phyloP scores from a whole-genome alignment of 2,797 vertebrate species.

The Anguilla megastoma region DNA sequence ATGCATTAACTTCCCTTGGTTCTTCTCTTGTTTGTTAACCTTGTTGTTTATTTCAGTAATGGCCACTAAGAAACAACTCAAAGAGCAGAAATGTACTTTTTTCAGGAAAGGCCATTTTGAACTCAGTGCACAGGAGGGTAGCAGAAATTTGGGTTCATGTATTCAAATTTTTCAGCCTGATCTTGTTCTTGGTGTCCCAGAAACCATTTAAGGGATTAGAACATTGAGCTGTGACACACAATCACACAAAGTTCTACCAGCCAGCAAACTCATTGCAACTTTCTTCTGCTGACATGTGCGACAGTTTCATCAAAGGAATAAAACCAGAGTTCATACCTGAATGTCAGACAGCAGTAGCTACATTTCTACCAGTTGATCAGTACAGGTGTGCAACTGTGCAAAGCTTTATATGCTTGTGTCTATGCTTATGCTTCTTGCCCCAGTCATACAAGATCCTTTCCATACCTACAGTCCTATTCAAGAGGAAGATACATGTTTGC shows the following conservation, averaged over 20 bases:
- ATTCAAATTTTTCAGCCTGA: not conserved
- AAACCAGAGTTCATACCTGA: not conserved
- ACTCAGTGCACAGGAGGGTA: too few species aligned
- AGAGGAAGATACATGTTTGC: not conserved
- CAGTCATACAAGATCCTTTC: not conserved
- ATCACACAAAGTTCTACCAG: not conserved
- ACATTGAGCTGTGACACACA: not conserved
- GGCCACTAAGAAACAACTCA: not conserved
- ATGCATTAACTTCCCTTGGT: not conserved
- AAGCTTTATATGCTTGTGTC: not conserved
- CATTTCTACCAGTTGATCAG: not conserved
- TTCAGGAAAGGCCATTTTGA: not conserved
- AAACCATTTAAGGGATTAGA: not conserved
- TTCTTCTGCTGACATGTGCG: not conserved
- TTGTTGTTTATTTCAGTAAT: not conserved
- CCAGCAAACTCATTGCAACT: not conserved
- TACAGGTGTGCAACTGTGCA: not conserved
- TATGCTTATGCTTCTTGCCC: not conserved
- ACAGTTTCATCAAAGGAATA: not conserved
- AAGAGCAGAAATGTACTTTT: not conserved
- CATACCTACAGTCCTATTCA: not conserved
- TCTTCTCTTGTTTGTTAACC: not conserved
- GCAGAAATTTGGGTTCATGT: not conserved
- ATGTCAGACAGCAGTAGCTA: not conserved
- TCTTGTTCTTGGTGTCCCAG: not conserved